Conservation (phyloP, 2,113 vertebrate species). For the Tetrax tetrax region DNA sequence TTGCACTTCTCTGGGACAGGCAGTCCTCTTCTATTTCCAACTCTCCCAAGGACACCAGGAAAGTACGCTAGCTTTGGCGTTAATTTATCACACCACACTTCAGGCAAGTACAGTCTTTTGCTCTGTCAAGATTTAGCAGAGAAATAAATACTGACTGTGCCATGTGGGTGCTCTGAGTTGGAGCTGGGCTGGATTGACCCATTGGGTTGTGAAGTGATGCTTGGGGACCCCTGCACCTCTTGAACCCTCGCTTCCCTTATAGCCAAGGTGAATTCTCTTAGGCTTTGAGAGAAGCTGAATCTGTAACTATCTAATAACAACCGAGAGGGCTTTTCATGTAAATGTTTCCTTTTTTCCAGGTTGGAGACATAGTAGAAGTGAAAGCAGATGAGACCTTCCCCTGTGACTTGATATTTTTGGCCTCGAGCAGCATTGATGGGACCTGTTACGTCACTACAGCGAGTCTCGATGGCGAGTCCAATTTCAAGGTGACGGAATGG, state of each 20-base stretch:
- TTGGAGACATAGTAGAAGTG: slow-evolving; percentile 94
- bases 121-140: not conserved
- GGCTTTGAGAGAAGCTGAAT: not conserved
- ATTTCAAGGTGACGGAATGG: slow-evolving; percentile 86
- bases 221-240: accelerated
- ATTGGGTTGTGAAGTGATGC: not conserved
- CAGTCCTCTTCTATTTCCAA: slow-evolving; percentile 51
- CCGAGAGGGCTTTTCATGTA: not conserved
- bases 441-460: slow-evolving; percentile 95
- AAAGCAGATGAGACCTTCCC: slow-evolving; percentile 93
- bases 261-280: not conserved
- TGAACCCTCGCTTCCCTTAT: not conserved
- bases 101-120: not conserved
- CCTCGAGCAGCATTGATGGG: slow-evolving; percentile 85
- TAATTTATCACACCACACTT: not conserved
- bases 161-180: not conserved
- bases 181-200: accelerated
- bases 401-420: slow-evolving; percentile 93
- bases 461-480: slow-evolving; percentile 97
- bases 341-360: slow-evolving; percentile 68
- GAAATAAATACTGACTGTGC: not conserved
- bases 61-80: not conserved
- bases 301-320: accelerated
- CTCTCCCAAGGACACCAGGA: slow-evolving; percentile 34
- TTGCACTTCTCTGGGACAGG: slow-evolving; percentile 31